phyloP scores from a whole-genome alignment of 2,113 vertebrate species.

The Atrichornis clamosus region DNA sequence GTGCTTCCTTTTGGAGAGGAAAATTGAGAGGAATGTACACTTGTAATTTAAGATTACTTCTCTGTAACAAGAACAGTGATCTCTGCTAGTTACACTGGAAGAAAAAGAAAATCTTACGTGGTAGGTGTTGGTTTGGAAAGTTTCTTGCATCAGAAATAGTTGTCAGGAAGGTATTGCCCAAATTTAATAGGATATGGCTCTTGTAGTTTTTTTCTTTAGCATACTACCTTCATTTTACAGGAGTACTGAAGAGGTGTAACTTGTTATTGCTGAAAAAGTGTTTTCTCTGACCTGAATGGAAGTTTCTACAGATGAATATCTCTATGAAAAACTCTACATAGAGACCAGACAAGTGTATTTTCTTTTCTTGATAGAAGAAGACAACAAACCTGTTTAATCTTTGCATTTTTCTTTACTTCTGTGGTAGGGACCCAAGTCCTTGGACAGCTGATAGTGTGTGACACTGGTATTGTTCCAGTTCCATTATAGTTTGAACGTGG shows the following conservation, averaged over 20 bases:
- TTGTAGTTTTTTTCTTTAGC: neutral
- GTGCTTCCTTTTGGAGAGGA: neutral
- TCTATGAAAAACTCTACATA: neutral
- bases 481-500: conserved; percentile 20
- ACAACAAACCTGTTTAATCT: neutral
- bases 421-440: neutral
- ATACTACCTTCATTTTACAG: neutral
- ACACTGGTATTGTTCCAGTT: neutral
- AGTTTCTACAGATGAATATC: neutral
- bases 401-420: neutral
- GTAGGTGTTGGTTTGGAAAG: neutral
- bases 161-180: neutral
- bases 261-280: neutral
- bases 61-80: neutral
- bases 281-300: neutral
- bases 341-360: neutral
- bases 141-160: neutral
- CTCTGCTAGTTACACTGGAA: neutral
- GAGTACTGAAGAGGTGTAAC: neutral
- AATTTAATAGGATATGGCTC: neutral
- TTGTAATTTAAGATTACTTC: neutral
- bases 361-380: neutral
- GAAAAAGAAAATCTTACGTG: neutral
- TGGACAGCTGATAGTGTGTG: neutral
- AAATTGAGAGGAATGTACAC: neutral